phyloP scores from a whole-genome alignment of 2,888 invertebrate species.

The Lamellibrachia satsuma region DNA sequence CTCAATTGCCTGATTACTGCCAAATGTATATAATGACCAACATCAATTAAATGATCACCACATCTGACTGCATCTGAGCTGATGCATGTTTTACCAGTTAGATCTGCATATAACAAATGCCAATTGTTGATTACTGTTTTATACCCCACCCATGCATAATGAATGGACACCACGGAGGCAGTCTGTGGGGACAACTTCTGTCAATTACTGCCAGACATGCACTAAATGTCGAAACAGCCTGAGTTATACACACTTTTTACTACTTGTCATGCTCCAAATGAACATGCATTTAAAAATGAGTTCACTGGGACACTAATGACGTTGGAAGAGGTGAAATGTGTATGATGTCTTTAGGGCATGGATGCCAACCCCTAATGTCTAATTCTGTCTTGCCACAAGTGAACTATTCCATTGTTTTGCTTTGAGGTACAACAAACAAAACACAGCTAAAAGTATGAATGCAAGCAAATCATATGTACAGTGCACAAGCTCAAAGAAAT shows the following conservation, averaged over 20 bases:
- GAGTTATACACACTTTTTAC: slow-evolving; percentile 1
- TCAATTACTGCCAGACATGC: neutral
- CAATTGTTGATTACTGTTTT: neutral
- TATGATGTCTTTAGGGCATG: neutral
- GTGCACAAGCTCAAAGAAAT: neutral
- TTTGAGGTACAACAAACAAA: no score
- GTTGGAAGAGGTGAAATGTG: neutral
- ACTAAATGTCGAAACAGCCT: neutral
- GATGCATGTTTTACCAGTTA: neutral
- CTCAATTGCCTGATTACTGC: neutral
- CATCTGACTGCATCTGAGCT: neutral
- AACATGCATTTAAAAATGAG: neutral
- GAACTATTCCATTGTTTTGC: no score
- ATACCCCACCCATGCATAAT: neutral
- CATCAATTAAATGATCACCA: neutral
- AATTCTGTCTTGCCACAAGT: neutral
- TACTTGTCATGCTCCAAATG: neutral
- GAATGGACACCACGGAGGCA: neutral
- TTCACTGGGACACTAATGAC: neutral
- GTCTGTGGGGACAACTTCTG: neutral
- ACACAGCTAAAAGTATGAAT: no score
- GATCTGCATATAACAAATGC: neutral
- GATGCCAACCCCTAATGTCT: slow-evolving; percentile 4
- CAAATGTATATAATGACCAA: neutral
- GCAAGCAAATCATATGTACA: neutral